Evolutionary conservation across 2,797 vertebrate genomes (phyloP).

Genomic region (Eutrigla gurnardus): DNA sequence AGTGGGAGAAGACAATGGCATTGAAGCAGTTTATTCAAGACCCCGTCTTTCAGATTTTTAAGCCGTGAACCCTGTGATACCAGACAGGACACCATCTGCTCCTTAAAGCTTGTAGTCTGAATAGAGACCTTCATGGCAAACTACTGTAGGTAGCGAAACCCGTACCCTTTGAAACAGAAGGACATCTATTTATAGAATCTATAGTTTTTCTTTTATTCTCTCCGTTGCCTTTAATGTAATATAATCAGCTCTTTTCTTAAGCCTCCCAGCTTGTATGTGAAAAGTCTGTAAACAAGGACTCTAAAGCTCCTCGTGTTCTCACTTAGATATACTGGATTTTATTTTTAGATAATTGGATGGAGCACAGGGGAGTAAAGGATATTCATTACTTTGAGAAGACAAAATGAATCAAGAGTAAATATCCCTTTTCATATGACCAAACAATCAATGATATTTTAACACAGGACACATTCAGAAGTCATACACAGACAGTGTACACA

Average conservation of each 20-base stretch:
- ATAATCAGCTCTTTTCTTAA: conserved; percentile 42
- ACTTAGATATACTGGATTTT: conserved; percentile 35
- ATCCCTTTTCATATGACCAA: background rate
- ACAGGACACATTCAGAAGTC: conserved; percentile 2
- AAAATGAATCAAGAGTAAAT: background rate
- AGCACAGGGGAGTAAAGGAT: background rate
- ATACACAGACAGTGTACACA: background rate
- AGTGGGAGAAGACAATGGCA: conserved; percentile 31
- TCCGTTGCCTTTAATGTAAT: conserved; percentile 65
- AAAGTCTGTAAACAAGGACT: conserved; percentile 40
- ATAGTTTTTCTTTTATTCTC: conserved; percentile 55
- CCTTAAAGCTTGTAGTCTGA: conserved; percentile 49
- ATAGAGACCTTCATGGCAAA: conserved; percentile 64
- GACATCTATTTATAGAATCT: conserved; percentile 67
- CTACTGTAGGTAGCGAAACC: conserved; percentile 20
- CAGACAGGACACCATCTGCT: conserved; percentile 73
- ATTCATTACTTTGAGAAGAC: background rate
- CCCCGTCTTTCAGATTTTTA: conserved; percentile 57
- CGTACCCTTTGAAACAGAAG: conserved; percentile 53
- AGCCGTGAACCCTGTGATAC: conserved; percentile 65
- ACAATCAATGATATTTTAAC: background rate
- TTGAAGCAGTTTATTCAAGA: conserved; percentile 48
- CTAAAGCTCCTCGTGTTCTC: conserved; percentile 32
- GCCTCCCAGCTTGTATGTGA: conserved; percentile 36
- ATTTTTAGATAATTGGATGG: conserved; percentile 28